These are phyloP conservation scores for Talpa occidentalis DNA, from an alignment of 2,113 vertebrate genomes.

Conservation along the genomic window DNA sequence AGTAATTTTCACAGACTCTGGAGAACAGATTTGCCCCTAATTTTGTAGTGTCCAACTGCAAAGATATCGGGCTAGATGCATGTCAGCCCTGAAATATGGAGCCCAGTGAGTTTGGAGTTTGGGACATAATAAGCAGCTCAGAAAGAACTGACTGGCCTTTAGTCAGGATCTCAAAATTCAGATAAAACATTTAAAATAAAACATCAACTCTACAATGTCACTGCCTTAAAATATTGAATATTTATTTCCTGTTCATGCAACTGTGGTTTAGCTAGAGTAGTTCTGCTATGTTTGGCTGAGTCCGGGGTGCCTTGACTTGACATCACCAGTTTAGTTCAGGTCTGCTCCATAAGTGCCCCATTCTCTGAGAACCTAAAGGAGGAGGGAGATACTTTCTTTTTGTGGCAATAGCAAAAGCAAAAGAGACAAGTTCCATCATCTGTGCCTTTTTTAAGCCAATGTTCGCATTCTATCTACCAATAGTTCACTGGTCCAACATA, in stretches of 20 bases:
- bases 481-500: not conserved
- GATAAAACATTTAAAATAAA: not conserved
- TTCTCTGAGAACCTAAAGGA: not conserved
- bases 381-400: not conserved
- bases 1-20: not conserved
- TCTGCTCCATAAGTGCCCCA: not conserved
- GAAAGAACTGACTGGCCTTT: not conserved
- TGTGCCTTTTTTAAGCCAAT: not conserved
- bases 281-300: not conserved
- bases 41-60: not conserved
- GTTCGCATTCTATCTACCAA: not conserved
- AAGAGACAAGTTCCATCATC: not conserved
- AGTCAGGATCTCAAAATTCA: not conserved
- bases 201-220: not conserved
- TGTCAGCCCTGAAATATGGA: not conserved
- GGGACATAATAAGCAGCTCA: not conserved
- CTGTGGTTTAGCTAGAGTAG: no score
- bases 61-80: not conserved
- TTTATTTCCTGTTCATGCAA: not conserved
- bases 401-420: not conserved
- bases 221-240: not conserved
- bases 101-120: not conserved
- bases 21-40: not conserved
- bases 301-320: not conserved
- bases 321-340: fast-evolving